Evolutionary conservation across 1,140 invertebrate genomes (phyloP).

Genomic region (Plutomurus gul): DNA sequence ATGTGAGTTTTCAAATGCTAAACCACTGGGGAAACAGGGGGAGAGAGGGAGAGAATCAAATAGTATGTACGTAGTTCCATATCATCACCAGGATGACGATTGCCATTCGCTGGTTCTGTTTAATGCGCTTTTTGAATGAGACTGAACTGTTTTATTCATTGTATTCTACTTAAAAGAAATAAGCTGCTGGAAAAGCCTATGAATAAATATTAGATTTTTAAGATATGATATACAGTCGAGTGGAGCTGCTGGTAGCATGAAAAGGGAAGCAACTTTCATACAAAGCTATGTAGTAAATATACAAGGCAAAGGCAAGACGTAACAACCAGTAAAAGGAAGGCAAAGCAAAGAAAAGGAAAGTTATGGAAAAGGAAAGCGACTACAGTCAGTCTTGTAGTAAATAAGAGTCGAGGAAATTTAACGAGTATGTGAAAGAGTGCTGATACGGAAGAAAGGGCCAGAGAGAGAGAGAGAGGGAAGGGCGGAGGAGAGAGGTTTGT

Average conservation of each 20-base stretch:
- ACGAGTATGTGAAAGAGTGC: no score
- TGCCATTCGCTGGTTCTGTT: background rate
- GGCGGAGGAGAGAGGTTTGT: background rate
- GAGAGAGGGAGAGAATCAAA: background rate
- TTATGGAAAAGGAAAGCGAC: no score
- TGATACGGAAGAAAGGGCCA: no score
- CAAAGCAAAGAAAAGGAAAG: no score
- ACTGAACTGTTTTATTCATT: constrained; percentile 6
- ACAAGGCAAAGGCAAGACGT: no score
- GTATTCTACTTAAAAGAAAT: background rate
- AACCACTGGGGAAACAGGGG: background rate
- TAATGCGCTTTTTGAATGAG: background rate
- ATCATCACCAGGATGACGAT: background rate
- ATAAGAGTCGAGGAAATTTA: no score
- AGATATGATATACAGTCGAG: background rate
- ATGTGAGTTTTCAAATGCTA: background rate
- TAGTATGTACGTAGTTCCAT: background rate
- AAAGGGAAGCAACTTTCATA: no score
- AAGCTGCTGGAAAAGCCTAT: background rate
- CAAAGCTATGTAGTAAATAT: no score
- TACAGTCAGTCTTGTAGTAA: no score
- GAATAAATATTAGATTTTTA: constrained; percentile 14
- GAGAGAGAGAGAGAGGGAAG: background rate
- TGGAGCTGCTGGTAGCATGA: no score
- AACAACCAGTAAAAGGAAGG: no score